phyloP scores from a whole-genome alignment of 92 coral and sea anemone genomes.

The Palythoa grandiflora region DNA sequence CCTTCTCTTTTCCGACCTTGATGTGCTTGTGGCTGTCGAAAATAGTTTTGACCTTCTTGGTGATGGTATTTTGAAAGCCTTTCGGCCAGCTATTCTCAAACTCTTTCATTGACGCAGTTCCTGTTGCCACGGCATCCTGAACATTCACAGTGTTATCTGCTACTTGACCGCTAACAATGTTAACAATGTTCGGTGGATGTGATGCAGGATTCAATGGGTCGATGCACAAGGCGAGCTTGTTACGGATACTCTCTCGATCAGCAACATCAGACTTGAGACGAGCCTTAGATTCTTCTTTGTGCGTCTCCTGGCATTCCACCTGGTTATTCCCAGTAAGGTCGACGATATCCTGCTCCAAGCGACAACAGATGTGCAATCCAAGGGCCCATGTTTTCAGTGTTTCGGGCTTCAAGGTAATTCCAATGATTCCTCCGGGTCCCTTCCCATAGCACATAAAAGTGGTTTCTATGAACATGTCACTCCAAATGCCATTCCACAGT shows the following conservation, averaged over 20 bases:
- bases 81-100: conserved; percentile 69
- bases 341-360: conserved; percentile 55
- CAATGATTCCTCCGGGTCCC: conserved; percentile 39
- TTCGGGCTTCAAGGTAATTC: conserved; percentile 61
- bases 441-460: conserved; percentile 73
- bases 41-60: conserved; percentile 61
- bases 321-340: conserved; percentile 42
- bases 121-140: conserved; percentile 59
- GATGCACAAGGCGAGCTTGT: conserved; percentile 68
- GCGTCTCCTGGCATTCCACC: conserved; percentile 41
- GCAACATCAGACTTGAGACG: conserved; percentile 55
- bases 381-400: conserved; percentile 80
- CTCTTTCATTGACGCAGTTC: conserved; percentile 60
- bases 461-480: conserved; percentile 64
- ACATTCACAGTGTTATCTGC: conserved; percentile 61
- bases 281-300: conserved; percentile 71
- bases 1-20: conserved; percentile 66
- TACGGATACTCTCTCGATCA: conserved; percentile 56
- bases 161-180: conserved; percentile 71
- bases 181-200: conserved; percentile 63
- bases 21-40: conserved; percentile 45
- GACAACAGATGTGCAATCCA: conserved; percentile 69
- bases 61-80: conserved; percentile 47
- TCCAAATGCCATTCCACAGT: background rate
- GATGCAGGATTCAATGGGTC: conserved; percentile 61